Evolutionary conservation across 2,888 invertebrate genomes (phyloP).

Genomic region (Sclerodermus sp.): DNA sequence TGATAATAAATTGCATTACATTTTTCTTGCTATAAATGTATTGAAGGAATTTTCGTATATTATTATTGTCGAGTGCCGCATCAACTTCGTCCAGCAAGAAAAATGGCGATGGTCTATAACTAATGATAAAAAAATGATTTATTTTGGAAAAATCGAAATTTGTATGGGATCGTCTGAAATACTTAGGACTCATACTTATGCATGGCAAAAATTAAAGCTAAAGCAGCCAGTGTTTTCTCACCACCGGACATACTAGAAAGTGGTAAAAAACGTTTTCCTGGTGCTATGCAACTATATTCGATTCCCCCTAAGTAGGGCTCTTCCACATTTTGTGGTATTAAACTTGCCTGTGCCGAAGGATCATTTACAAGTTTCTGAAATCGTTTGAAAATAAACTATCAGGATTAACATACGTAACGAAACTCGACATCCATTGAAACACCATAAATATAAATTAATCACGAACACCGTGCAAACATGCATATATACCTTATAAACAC

Average conservation of each 20-base stretch:
- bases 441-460: no score
- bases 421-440: no score
- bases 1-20: slow-evolving; percentile 90
- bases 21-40: slow-evolving; percentile 86
- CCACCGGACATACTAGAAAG: slow-evolving; percentile 98
- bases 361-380: slow-evolving; percentile 77
- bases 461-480: no score
- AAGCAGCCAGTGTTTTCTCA: slow-evolving; percentile 95
- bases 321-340: slow-evolving; percentile 94
- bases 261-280: slow-evolving; percentile 93
- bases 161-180: no score
- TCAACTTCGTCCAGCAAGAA: slow-evolving; percentile 98
- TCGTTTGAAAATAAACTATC: no score
- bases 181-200: slow-evolving; percentile 67
- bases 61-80: slow-evolving; percentile 96
- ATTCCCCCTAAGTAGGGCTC: slow-evolving; percentile 98
- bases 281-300: slow-evolving; percentile 96
- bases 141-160: no score
- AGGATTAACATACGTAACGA: no score
- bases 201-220: slow-evolving; percentile 93
- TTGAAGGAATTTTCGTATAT: slow-evolving; percentile 93
- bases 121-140: slow-evolving; percentile 45
- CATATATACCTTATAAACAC: slow-evolving; percentile 83
- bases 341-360: slow-evolving; percentile 87
- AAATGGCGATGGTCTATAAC: slow-evolving; percentile 93